Conservation (phyloP, 2,113 vertebrate species). For the Antigone vipio region DNA sequence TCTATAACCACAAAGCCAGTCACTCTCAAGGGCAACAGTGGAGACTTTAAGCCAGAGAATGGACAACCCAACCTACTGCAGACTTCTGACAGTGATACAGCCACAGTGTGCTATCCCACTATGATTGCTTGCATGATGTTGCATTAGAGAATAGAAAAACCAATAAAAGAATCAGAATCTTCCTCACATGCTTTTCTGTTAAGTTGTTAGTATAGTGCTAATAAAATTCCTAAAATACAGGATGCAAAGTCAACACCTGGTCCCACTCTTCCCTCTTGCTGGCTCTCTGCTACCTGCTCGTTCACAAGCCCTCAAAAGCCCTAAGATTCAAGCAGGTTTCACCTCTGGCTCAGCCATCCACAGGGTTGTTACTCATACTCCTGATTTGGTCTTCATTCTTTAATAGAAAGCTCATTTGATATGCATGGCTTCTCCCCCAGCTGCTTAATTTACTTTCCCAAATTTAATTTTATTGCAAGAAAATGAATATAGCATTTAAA, state of each 20-base stretch:
- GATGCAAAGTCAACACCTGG: background rate
- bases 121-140: fast-evolving
- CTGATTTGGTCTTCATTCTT: background rate
- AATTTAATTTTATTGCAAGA: background rate
- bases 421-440: background rate
- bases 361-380: background rate
- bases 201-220: background rate
- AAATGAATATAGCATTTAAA: background rate
- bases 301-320: background rate
- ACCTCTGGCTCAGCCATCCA: background rate
- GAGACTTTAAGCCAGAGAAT: background rate
- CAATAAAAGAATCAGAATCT: background rate
- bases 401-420: background rate
- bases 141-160: background rate
- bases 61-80: background rate
- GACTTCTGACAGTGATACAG: background rate
- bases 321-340: background rate
- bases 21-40: background rate
- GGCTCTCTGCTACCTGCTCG: background rate
- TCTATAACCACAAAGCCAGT: background rate
- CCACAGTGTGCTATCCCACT: background rate
- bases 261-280: background rate
- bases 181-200: background rate
- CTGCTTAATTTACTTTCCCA: background rate
- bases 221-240: background rate